Evolutionary conservation across 2,888 invertebrate genomes (phyloP).

Genomic region (Ophion ventricosus): DNA sequence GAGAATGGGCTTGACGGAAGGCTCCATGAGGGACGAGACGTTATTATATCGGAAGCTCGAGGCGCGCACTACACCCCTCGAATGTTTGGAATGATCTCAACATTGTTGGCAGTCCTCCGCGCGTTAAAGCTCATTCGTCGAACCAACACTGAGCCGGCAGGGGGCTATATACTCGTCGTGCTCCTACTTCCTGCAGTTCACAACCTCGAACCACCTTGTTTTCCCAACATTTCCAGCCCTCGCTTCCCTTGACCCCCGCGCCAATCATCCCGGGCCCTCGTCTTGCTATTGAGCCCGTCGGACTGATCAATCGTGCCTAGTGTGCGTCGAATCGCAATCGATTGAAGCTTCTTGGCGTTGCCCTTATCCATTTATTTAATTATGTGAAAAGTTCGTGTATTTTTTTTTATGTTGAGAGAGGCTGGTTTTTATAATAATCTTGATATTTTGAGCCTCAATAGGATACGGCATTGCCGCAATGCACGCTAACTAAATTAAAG

Average conservation of each 20-base stretch:
- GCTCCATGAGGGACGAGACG: constrained; percentile 58
- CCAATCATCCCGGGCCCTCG: neutral
- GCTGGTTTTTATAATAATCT: too few relatives aligned
- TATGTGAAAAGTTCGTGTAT: neutral
- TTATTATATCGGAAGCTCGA: constrained; percentile 64
- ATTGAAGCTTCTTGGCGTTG: constrained; percentile 6
- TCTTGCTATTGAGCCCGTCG: constrained; percentile 45
- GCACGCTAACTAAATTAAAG: neutral
- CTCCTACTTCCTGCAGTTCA: constrained; percentile 47
- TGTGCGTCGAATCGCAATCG: constrained; percentile 41
- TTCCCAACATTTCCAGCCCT: constrained; percentile 71
- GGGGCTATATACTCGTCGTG: constrained; percentile 66
- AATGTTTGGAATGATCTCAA: constrained; percentile 76
- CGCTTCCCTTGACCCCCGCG: neutral
- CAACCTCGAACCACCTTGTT: constrained; percentile 65
- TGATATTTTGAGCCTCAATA: too few relatives aligned
- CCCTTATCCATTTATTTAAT: neutral
- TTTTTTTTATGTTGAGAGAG: too few relatives aligned
- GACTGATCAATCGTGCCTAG: constrained; percentile 73
- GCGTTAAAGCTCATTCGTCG: constrained; percentile 42
- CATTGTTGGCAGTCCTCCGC: constrained; percentile 45
- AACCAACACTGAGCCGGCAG: constrained; percentile 38
- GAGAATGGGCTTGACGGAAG: constrained; percentile 69
- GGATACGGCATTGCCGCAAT: too few relatives aligned
- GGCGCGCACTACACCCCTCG: constrained; percentile 17